These are phyloP conservation scores for Torymus aiolomorphi DNA, from an alignment of 2,888 invertebrate genomes.

Conservation along the genomic window DNA sequence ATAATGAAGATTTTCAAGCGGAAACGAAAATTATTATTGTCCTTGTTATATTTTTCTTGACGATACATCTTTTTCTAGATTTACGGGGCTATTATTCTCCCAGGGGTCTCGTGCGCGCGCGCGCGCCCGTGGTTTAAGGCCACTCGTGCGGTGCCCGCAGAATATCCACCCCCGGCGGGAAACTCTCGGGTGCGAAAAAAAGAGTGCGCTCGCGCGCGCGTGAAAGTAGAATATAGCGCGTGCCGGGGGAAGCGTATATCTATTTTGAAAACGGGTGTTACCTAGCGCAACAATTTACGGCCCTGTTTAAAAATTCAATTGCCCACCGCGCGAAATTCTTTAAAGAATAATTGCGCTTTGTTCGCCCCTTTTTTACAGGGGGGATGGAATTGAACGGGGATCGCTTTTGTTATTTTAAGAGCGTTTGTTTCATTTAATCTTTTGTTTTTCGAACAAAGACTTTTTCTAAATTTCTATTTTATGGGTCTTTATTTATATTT, in stretches of 20 bases:
- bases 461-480: too few relatives aligned
- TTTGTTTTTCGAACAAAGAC: too few relatives aligned
- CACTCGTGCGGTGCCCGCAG: constrained; percentile 29
- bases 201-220: neutral
- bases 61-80: constrained; percentile 46
- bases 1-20: constrained; percentile 32
- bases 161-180: constrained; percentile 32
- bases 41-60: constrained; percentile 42
- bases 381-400: too few relatives aligned
- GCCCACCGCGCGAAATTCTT: neutral
- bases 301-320: constrained; percentile 34
- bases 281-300: constrained; percentile 24
- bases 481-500: too few relatives aligned
- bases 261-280: constrained; percentile 24
- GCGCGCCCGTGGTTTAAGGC: constrained; percentile 36
- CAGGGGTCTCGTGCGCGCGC: neutral
- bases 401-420: too few relatives aligned
- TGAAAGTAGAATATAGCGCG: constrained; percentile 25
- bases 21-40: constrained; percentile 44
- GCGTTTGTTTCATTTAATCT: too few relatives aligned
- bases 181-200: constrained; percentile 8
- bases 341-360: too few relatives aligned
- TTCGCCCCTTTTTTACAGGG: too few relatives aligned
- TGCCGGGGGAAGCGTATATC: neutral
- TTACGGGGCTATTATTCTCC: constrained; percentile 53